phyloP scores from a whole-genome alignment of 2,113 vertebrate species.

The Antennarius striatus region DNA sequence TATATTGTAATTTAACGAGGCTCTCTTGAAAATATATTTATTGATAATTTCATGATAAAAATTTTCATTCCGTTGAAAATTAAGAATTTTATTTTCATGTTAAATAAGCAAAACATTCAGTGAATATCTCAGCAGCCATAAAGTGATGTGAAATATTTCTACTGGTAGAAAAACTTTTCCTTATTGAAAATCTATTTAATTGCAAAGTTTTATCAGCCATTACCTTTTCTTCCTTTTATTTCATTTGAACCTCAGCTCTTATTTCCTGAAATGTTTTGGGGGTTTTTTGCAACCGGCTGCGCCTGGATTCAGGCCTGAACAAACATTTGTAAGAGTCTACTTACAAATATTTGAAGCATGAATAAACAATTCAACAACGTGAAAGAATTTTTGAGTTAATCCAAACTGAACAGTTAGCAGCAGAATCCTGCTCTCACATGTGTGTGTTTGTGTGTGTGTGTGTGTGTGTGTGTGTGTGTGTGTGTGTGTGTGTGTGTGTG shows the following conservation, averaged over 20 bases:
- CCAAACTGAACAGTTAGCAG: background rate
- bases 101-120: too few relatives aligned
- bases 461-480: constrained; percentile 20
- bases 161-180: background rate
- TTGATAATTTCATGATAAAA: too few relatives aligned
- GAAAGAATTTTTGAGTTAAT: constrained; percentile 1
- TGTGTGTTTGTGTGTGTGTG: constrained; percentile 11
- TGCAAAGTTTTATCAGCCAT: background rate
- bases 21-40: too few relatives aligned
- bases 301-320: background rate
- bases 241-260: background rate
- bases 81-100: too few relatives aligned
- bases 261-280: background rate
- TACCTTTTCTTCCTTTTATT: background rate
- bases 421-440: background rate
- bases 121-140: too few relatives aligned
- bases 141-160: too few relatives aligned
- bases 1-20: too few relatives aligned
- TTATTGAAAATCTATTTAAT: too few relatives aligned
- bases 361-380: constrained; percentile 17
- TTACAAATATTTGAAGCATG: background rate
- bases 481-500: constrained; percentile 14
- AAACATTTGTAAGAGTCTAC: background rate
- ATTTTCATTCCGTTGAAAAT: too few relatives aligned
- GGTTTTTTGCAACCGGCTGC: too few relatives aligned